phyloP scores from a whole-genome alignment of 2,888 invertebrate genomes.

The Agrochola lota region DNA sequence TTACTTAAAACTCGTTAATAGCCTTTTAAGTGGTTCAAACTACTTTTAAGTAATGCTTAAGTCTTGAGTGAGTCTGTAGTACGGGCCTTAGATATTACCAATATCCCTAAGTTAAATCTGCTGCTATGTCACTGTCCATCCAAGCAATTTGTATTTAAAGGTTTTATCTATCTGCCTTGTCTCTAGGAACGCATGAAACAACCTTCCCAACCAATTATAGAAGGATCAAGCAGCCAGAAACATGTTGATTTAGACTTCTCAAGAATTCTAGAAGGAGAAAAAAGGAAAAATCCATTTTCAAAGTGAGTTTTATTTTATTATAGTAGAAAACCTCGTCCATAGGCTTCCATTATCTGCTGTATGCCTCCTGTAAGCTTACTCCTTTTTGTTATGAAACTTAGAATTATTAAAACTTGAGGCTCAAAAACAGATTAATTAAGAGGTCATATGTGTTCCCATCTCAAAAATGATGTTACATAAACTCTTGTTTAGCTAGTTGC shows the following conservation, averaged over 20 bases:
- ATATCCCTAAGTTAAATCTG: not conserved
- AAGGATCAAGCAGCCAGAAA: constrained; percentile 73
- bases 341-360: not conserved
- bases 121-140: not conserved
- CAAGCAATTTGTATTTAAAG: not conserved
- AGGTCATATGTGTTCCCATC: not conserved
- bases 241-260: constrained; percentile 86
- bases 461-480: not conserved
- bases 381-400: not conserved
- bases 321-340: not conserved
- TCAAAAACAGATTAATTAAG: not conserved
- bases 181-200: constrained; percentile 87
- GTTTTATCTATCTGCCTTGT: not conserved
- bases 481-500: no score
- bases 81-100: not conserved
- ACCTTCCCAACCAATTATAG: constrained; percentile 74
- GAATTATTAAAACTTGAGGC: not conserved
- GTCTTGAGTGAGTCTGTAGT: no score
- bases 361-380: not conserved
- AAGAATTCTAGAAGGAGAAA: constrained; percentile 88
- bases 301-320: constrained; percentile 85
- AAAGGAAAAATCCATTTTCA: constrained; percentile 95
- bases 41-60: no score
- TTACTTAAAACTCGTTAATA: no score
- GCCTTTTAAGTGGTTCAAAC: no score